Conservation (phyloP, 2,113 vertebrate genomes). For the Amphiprion percula region DNA sequence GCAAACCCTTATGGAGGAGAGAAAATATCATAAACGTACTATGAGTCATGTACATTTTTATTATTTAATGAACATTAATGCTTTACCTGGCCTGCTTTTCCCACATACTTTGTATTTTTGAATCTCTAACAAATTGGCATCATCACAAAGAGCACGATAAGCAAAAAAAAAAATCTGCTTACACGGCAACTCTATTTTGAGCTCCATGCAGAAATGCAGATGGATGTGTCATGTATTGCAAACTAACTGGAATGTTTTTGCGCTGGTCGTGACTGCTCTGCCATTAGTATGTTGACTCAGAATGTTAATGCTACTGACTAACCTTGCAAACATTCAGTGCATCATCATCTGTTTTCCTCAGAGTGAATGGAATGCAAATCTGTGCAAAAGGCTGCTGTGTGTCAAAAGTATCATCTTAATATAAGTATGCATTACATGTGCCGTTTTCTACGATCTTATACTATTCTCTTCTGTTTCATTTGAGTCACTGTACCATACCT, state of each 20-base stretch:
- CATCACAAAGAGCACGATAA: constrained; percentile 61
- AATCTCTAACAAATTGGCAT: constrained; percentile 46
- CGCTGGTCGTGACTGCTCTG: constrained; percentile 32
- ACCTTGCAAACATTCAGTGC: constrained; percentile 32
- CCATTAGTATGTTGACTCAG: constrained; percentile 31
- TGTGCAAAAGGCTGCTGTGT: not conserved
- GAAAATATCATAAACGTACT: not conserved
- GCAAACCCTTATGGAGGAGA: not conserved
- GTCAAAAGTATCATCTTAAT: not conserved
- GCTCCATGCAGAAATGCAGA: constrained; percentile 50
- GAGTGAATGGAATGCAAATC: not conserved
- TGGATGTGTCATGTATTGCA: constrained; percentile 56
- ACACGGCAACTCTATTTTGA: constrained; percentile 72
- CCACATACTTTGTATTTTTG: constrained; percentile 41
- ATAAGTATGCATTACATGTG: not conserved
- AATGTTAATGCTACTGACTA: constrained; percentile 36
- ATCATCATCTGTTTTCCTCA: constrained; percentile 13
- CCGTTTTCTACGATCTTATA: not conserved
- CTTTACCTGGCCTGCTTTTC: constrained; percentile 22
- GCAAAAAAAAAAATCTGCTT: constrained; percentile 58
- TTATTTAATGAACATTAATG: not conserved
- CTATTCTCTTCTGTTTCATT: not conserved
- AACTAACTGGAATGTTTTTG: constrained; percentile 57
- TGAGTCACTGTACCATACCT: constrained; percentile 76
- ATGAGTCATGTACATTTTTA: not conserved